These are phyloP conservation scores for Aphodius sticticus DNA, from an alignment of 2,888 invertebrate genomes.

Conservation along the genomic window DNA sequence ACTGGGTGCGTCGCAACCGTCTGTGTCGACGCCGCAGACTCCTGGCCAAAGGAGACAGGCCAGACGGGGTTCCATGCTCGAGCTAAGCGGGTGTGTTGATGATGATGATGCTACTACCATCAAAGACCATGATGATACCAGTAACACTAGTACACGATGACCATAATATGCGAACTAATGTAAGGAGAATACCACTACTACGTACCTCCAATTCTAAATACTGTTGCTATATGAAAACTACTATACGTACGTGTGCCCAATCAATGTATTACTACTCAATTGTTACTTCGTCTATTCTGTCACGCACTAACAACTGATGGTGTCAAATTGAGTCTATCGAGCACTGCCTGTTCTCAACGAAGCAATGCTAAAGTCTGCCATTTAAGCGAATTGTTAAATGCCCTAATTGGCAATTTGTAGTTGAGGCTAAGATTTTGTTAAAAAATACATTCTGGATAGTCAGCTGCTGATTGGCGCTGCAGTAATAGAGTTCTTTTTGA, in stretches of 20 bases:
- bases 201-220: constrained; percentile 11
- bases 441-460: too few relatives aligned
- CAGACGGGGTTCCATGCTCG: constrained; percentile 83
- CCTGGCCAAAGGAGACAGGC: constrained; percentile 74
- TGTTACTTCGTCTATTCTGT: constrained; percentile 23
- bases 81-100: constrained; percentile 75
- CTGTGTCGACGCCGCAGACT: constrained; percentile 68
- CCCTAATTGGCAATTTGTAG: background rate
- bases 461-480: too few relatives aligned
- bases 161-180: constrained; percentile 40
- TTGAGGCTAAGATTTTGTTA: too few relatives aligned
- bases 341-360: constrained; percentile 14
- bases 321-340: constrained; percentile 22
- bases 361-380: background rate
- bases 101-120: constrained; percentile 28
- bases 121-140: constrained; percentile 39
- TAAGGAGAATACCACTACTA: constrained; percentile 44
- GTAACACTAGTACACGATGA: constrained; percentile 51
- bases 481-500: too few relatives aligned
- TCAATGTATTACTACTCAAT: constrained; percentile 34
- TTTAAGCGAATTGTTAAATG: background rate
- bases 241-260: constrained; percentile 39
- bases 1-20: constrained; percentile 57
- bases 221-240: constrained; percentile 29
- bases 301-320: constrained; percentile 38